A percentile compares a stretch with the other conserved stretches of the same genome.
phyloP scores from a whole-genome alignment of 2,113 vertebrate genomes.

The Dolichallabes microphthalmus region DNA sequence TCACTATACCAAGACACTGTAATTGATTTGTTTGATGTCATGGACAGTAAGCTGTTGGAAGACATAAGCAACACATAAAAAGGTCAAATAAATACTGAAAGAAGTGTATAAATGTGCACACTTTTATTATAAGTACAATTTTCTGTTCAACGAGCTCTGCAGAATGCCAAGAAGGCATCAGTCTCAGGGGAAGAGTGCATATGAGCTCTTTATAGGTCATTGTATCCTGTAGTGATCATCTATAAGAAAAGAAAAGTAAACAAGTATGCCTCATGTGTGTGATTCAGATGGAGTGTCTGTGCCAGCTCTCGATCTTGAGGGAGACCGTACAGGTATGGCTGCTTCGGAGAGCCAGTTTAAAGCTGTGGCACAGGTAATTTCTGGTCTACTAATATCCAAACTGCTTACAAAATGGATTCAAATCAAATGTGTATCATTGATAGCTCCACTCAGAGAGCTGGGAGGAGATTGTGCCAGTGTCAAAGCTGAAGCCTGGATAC shows the following conservation, averaged over 20 bases:
- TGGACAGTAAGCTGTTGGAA: neutral
- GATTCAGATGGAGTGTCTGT: slow-evolving; percentile 60
- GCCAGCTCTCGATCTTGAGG: slow-evolving; percentile 59
- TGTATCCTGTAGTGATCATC: neutral
- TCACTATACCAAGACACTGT: neutral
- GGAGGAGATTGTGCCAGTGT: slow-evolving; percentile 71
- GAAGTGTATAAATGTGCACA: neutral
- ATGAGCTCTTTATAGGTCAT: neutral
- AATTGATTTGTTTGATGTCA: neutral
- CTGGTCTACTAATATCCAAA: neutral
- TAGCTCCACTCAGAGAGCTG: slow-evolving; percentile 77
- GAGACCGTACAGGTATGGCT: slow-evolving; percentile 70
- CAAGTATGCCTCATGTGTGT: neutral
- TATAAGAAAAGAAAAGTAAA: neutral
- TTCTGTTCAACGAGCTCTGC: neutral
- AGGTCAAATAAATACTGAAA: neutral
- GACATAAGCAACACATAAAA: neutral
- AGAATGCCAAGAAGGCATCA: neutral
- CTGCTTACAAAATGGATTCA: neutral
- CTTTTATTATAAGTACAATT: neutral
- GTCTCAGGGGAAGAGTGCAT: neutral
- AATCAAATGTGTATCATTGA: slow-evolving; percentile 41
- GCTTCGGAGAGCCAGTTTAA: slow-evolving; percentile 69
- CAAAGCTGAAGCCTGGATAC: slow-evolving; percentile 69
- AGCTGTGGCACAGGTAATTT: slow-evolving; percentile 67